A percentile compares a stretch with the other conserved stretches of the same genome.
These are phyloP conservation scores for Bergia puertoricense DNA, from an alignment of 92 coral and sea anemone species.

Conservation along the genomic window DNA sequence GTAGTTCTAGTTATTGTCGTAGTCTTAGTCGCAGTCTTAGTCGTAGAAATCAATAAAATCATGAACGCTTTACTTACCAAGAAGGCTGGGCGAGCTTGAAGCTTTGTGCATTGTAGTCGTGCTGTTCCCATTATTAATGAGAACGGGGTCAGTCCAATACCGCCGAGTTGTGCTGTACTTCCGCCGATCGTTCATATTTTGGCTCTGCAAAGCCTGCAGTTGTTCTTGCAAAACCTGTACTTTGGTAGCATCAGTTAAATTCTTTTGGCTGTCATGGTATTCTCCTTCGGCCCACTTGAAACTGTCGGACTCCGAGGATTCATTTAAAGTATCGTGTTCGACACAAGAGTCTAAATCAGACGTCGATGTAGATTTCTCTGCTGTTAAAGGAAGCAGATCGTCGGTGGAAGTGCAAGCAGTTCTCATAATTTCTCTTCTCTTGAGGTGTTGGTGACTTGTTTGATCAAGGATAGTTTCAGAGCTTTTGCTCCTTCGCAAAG, in stretches of 20 bases:
- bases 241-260: conserved; percentile 78
- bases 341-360: conserved; percentile 59
- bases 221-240: conserved; percentile 70
- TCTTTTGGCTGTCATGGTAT: conserved; percentile 36
- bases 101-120: conserved; percentile 63
- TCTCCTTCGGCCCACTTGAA: conserved; percentile 20
- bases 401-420: conserved; percentile 78
- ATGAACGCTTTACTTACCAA: conserved; percentile 57
- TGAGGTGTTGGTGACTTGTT: conserved; percentile 25
- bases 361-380: conserved; percentile 84
- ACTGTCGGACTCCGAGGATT: conserved; percentile 35
- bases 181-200: conserved; percentile 68
- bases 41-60: background rate
- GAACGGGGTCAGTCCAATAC: conserved; percentile 73
- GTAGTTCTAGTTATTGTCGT: no score
- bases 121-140: conserved; percentile 40
- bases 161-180: conserved; percentile 74
- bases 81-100: conserved; percentile 77
- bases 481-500: conserved; percentile 39
- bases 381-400: conserved; percentile 48
- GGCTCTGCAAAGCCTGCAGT: conserved; percentile 62
- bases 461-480: conserved; percentile 31
- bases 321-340: conserved; percentile 37
- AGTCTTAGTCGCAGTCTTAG: background rate
- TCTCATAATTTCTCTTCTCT: conserved; percentile 37